Evolutionary conservation across 2,797 vertebrate genomes (phyloP).

Genomic region (Alcedo quadribrachys): DNA sequence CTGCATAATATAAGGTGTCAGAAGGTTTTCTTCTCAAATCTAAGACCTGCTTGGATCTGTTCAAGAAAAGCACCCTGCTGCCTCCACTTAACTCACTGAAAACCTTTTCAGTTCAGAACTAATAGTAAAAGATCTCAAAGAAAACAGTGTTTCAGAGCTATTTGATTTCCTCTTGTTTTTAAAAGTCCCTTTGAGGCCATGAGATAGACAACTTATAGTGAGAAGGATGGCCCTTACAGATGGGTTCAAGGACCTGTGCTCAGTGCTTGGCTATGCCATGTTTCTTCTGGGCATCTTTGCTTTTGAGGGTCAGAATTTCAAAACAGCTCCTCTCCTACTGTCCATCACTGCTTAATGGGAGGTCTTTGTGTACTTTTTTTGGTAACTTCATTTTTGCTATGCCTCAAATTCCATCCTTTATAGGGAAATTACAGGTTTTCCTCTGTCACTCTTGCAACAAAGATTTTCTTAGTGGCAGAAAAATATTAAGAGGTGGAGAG

Average conservation of each 20-base stretch:
- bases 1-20: background rate
- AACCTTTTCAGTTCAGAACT: background rate
- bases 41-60: background rate
- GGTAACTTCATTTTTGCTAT: background rate
- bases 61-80: no score
- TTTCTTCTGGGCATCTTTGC: background rate
- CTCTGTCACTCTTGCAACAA: background rate
- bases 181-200: background rate
- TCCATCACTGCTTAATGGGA: background rate
- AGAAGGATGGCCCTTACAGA: background rate
- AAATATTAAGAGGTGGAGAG: background rate
- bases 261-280: background rate
- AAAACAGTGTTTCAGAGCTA: background rate
- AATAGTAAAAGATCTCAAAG: background rate
- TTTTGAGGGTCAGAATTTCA: background rate
- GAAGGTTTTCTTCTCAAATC: background rate
- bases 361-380: background rate
- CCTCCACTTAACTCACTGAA: background rate
- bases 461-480: background rate
- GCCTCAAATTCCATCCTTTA: background rate
- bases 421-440: background rate
- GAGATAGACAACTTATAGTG: background rate
- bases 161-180: background rate
- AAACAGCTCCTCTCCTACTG: background rate
- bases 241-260: rapidly evolving